phyloP scores from a whole-genome alignment of 2,797 vertebrate species.

The Perodicticus potto region DNA sequence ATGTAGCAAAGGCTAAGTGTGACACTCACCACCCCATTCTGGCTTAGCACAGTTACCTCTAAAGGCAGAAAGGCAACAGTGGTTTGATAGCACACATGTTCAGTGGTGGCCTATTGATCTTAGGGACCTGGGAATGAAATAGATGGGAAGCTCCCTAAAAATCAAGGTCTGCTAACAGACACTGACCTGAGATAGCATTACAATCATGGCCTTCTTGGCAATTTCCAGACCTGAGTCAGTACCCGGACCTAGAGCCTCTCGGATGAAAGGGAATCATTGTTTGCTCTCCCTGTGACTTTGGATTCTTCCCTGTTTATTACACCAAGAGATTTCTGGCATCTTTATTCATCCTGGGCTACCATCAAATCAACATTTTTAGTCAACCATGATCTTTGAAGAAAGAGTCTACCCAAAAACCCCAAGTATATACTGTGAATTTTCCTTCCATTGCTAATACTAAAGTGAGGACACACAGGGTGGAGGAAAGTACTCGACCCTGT shows the following conservation, averaged over 20 bases:
- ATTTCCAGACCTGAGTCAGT: background rate
- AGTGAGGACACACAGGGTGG: background rate
- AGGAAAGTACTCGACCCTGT: background rate
- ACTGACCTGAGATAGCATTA: background rate
- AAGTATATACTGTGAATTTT: background rate
- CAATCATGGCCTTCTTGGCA: background rate
- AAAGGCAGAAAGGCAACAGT: background rate
- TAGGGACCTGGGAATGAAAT: background rate
- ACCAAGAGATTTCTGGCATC: background rate
- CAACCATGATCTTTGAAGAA: slow-evolving; percentile 11
- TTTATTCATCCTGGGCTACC: background rate
- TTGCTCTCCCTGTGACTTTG: background rate
- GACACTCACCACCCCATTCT: background rate
- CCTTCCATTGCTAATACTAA: background rate
- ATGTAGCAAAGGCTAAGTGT: background rate
- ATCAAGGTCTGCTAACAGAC: background rate
- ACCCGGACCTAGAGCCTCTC: background rate
- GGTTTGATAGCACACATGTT: background rate
- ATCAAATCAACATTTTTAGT: slow-evolving; percentile 43
- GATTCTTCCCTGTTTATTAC: background rate
- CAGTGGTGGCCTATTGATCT: slow-evolving; percentile 16
- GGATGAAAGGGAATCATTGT: background rate
- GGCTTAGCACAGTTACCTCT: background rate
- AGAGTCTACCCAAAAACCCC: background rate
- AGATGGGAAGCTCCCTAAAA: background rate